Conservation (phyloP, 2,797 vertebrate species). For the Sarcophilus harrisii region DNA sequence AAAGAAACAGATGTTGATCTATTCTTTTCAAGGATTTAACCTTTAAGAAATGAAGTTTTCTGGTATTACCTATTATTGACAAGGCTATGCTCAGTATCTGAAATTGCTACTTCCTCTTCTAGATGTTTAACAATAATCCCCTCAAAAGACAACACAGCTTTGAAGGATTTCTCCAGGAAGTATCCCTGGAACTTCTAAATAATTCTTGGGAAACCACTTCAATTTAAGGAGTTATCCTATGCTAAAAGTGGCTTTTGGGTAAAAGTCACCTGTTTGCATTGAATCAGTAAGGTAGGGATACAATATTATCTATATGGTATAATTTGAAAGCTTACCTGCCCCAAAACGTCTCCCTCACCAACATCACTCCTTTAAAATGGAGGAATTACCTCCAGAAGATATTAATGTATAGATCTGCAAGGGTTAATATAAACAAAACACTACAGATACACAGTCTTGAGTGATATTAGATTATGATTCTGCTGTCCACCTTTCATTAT, state of each 20-base stretch:
- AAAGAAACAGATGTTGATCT: neutral
- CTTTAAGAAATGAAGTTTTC: neutral
- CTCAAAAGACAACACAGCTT: neutral
- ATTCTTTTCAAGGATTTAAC: neutral
- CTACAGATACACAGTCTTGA: neutral
- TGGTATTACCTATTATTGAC: neutral
- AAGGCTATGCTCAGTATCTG: neutral
- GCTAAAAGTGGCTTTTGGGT: neutral
- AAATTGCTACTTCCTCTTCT: neutral
- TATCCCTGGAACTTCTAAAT: neutral
- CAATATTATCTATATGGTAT: neutral
- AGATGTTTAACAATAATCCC: neutral
- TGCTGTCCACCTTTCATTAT: neutral
- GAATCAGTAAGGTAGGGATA: neutral
- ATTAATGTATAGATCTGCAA: neutral
- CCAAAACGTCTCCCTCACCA: neutral
- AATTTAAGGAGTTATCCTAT: neutral
- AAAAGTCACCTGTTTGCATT: neutral
- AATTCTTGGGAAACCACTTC: neutral
- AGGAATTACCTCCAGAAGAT: constrained; percentile 6
- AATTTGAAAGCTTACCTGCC: neutral
- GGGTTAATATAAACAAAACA: neutral
- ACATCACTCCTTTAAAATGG: constrained; percentile 25
- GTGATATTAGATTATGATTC: neutral
- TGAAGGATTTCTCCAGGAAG: neutral